These are phyloP conservation scores for Varecia variegata DNA, from an alignment of 2,797 vertebrate species.

Conservation along the genomic window DNA sequence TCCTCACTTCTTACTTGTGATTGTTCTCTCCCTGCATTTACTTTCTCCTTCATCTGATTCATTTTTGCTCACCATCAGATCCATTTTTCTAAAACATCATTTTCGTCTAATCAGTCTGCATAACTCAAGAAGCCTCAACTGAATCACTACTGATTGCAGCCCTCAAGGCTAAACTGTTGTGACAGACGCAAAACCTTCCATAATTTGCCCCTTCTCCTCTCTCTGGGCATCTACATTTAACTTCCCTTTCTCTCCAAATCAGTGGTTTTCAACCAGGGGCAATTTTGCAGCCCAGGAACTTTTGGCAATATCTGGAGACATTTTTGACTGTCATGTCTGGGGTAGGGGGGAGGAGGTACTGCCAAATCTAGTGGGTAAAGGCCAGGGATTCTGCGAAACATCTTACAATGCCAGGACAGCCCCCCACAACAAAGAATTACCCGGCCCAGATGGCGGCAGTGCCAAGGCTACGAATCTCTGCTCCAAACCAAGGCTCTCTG, in stretches of 20 bases:
- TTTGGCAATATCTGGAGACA: background rate
- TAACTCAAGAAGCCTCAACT: background rate
- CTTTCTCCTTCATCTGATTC: background rate
- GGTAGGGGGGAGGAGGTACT: background rate
- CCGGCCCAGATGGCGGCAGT: background rate
- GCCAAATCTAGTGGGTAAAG: background rate
- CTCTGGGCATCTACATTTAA: background rate
- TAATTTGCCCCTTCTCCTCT: background rate
- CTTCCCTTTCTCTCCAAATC: slow-evolving; percentile 2
- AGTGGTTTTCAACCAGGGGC: background rate
- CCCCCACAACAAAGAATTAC: background rate
- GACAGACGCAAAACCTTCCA: background rate
- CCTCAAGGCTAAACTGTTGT: background rate
- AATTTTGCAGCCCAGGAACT: background rate
- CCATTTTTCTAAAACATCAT: background rate
- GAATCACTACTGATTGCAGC: background rate
- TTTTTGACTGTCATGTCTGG: background rate
- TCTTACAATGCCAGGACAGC: background rate
- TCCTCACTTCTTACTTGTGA: background rate
- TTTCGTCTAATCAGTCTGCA: background rate
- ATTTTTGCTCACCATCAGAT: background rate
- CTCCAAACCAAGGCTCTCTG: background rate
- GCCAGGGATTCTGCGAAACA: background rate
- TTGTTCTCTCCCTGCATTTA: background rate
- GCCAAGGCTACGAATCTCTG: background rate